Conservation (phyloP, 2,113 vertebrate genomes). For the Odontophorus gujanensis region DNA sequence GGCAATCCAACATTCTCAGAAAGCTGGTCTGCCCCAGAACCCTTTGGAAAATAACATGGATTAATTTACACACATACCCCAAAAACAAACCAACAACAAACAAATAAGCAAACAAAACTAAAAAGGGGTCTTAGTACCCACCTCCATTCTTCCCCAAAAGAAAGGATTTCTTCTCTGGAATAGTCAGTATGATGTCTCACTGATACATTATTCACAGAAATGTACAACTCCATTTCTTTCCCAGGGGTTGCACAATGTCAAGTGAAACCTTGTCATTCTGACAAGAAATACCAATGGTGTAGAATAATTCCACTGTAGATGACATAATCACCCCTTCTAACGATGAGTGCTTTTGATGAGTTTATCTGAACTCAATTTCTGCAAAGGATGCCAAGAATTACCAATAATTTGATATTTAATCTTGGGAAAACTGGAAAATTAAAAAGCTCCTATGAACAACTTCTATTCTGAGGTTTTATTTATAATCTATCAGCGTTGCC, state of each 20-base stretch:
- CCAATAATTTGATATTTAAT: not conserved
- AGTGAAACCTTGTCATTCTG: slow-evolving; percentile 47
- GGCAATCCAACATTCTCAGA: not conserved
- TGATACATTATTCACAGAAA: slow-evolving; percentile 25
- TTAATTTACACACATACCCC: not conserved
- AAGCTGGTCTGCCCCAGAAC: not conserved
- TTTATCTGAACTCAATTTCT: not conserved
- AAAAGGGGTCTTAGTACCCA: not conserved
- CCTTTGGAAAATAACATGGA: not conserved
- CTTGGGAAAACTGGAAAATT: not conserved
- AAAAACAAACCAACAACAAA: not conserved
- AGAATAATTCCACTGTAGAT: slow-evolving; percentile 22
- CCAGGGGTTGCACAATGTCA: slow-evolving; percentile 50
- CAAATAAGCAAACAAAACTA: not conserved
- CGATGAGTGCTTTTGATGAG: not conserved
- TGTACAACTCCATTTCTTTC: not conserved
- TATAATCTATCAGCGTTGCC: slow-evolving; percentile 4
- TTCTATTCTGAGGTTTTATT: not conserved
- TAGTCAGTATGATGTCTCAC: not conserved
- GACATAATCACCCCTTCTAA: not conserved
- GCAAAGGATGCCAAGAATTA: not conserved
- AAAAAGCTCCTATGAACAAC: slow-evolving; percentile 1
- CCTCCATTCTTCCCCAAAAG: not conserved
- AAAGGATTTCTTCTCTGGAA: not conserved
- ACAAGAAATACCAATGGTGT: slow-evolving; percentile 42